Percentiles rank a stretch among this genome's conserved stretches.
These are phyloP conservation scores for Meleagris gallopavo DNA, from an alignment of 2,113 vertebrate genomes.

Conservation along the genomic window DNA sequence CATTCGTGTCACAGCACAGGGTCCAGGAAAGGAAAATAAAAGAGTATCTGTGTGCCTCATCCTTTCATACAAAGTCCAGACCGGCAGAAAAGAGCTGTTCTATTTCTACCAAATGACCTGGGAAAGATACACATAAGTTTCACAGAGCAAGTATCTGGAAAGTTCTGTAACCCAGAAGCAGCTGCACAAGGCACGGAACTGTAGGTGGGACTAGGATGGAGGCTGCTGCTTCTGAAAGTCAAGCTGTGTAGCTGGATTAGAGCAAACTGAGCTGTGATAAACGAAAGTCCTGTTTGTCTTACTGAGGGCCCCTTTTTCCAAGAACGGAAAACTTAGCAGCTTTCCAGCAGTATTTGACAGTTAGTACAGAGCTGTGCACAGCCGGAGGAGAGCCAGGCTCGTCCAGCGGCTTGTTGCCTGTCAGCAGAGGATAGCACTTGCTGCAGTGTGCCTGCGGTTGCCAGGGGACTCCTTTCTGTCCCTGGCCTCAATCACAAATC, in stretches of 20 bases:
- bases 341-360: neutral
- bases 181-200: accelerated
- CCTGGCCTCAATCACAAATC: neutral
- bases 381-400: neutral
- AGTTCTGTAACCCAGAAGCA: neutral
- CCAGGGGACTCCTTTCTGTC: neutral
- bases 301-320: neutral
- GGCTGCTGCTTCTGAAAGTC: neutral
- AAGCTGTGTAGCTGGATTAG: neutral
- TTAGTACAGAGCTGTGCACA: neutral
- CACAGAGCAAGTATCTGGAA: neutral
- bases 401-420: neutral
- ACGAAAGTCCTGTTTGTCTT: neutral
- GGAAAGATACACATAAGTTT: accelerated
- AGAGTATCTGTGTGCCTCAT: neutral
- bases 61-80: neutral
- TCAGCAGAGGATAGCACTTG: neutral
- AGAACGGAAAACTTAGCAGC: neutral
- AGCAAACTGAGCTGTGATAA: neutral
- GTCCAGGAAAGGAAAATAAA: neutral
- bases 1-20: accelerated
- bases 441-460: neutral
- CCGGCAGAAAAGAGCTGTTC: neutral
- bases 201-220: neutral
- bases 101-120: neutral